Percentiles rank a stretch among this genome's conserved stretches.
These are phyloP conservation scores for Ophiothrix spiculata DNA, from an alignment of 35 echinoderm and acorn worm genomes.

Conservation along the genomic window DNA sequence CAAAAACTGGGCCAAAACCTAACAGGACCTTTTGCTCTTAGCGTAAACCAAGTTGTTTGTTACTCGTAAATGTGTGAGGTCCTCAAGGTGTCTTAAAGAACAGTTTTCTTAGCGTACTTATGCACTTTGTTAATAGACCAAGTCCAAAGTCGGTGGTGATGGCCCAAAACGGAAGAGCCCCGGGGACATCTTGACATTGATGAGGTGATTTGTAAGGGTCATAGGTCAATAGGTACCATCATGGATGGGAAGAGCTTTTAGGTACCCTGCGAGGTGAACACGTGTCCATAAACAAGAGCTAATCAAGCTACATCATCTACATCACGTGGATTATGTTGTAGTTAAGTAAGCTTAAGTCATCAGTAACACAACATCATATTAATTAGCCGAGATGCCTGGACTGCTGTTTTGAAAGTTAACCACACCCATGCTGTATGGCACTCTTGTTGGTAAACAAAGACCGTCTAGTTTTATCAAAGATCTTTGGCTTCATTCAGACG, in stretches of 20 bases:
- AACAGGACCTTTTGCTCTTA: no score
- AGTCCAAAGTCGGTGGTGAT: constrained; percentile 11
- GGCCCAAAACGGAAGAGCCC: constrained; percentile 13
- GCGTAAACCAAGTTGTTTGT: not conserved
- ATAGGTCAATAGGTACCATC: not conserved
- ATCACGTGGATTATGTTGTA: no score
- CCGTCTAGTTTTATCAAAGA: no score
- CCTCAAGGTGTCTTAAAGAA: not conserved
- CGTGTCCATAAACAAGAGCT: not conserved
- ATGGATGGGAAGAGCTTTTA: not conserved
- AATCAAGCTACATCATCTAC: no score
- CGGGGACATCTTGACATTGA: constrained; percentile 3
- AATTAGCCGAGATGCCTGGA: no score
- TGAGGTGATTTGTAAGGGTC: not conserved
- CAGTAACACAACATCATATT: no score
- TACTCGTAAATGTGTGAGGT: constrained; percentile 5
- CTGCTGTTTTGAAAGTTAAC: no score
- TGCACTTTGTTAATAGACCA: constrained; percentile 10
- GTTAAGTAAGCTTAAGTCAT: no score
- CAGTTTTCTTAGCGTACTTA: constrained; percentile 3
- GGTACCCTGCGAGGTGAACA: not conserved
- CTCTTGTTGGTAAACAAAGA: no score
- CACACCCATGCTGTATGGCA: no score
- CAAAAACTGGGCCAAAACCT: no score
- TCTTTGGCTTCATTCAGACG: no score